Conservation (phyloP, 2,888 invertebrate genomes). For the Drosophila histrio region DNA sequence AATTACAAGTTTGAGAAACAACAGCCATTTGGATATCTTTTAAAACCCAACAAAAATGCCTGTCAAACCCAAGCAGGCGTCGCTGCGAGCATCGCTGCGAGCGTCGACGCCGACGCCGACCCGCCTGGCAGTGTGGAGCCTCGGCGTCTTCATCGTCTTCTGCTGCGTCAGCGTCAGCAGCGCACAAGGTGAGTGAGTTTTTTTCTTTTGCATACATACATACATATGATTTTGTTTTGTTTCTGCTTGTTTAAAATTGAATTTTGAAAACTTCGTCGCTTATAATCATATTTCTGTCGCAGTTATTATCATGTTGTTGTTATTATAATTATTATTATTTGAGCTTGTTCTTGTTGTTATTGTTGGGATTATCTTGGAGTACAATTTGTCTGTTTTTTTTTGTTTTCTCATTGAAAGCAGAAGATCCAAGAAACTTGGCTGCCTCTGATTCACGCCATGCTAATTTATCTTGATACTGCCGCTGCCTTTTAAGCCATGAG, state of each 20-base stretch:
- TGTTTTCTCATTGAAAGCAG: conserved; percentile 26
- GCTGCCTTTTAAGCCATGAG: conserved; percentile 42
- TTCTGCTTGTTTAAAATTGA: conserved; percentile 34
- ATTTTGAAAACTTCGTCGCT: conserved; percentile 24
- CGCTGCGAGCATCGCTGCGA: conserved; percentile 32
- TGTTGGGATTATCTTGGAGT: conserved; percentile 27
- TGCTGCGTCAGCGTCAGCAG: conserved; percentile 55
- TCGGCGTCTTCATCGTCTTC: conserved; percentile 54
- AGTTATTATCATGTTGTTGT: conserved; percentile 14
- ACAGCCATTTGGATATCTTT: conserved; percentile 39
- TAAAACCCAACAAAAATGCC: conserved; percentile 41
- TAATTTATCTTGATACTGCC: conserved; percentile 52
- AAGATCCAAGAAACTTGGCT: conserved; percentile 16
- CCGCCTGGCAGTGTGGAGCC: conserved; percentile 24
- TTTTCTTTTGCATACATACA: too few relatives aligned
- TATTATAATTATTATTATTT: not conserved
- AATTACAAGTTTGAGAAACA: conserved; percentile 55
- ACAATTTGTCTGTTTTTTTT: too few relatives aligned
- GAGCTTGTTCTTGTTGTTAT: conserved; percentile 8
- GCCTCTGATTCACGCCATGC: conserved; percentile 60
- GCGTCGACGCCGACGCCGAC: conserved; percentile 22
- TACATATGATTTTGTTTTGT: conserved; percentile 55
- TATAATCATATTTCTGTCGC: conserved; percentile 47
- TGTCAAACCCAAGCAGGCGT: conserved; percentile 43
- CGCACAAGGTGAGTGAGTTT: conserved; percentile 78